Conservation (phyloP, 1,140 invertebrate genomes). For the Nephila pilipes region DNA sequence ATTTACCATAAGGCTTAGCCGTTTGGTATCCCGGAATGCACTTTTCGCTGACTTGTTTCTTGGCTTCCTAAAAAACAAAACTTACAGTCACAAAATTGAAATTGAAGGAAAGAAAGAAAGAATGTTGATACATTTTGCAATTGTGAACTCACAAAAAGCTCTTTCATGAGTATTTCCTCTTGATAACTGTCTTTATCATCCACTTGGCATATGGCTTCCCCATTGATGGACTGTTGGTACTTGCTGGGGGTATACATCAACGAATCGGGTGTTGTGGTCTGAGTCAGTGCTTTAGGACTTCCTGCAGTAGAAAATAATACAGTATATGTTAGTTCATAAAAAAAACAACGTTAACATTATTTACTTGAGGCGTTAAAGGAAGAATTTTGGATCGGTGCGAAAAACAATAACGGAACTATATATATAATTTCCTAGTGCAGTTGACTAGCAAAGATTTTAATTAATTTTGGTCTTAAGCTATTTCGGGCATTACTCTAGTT, state of each 20-base stretch:
- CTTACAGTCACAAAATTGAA: too few relatives aligned
- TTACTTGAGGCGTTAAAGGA: too few relatives aligned
- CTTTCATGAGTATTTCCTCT: slow-evolving; percentile 76
- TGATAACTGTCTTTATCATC: slow-evolving; percentile 72
- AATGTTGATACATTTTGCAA: background rate
- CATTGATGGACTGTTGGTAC: slow-evolving; percentile 77
- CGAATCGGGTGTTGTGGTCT: slow-evolving; percentile 62
- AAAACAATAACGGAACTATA: too few relatives aligned
- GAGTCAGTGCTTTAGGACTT: slow-evolving; percentile 49
- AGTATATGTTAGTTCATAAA: too few relatives aligned
- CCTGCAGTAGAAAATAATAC: background rate
- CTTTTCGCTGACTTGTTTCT: slow-evolving; percentile 64
- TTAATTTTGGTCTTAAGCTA: too few relatives aligned
- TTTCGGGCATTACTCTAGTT: too few relatives aligned
- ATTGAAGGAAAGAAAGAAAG: background rate
- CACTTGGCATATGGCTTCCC: slow-evolving; percentile 76
- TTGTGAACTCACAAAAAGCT: slow-evolving; percentile 53
- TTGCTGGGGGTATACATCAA: slow-evolving; percentile 77
- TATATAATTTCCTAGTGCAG: too few relatives aligned
- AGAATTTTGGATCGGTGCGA: too few relatives aligned
- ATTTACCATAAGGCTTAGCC: slow-evolving; percentile 60
- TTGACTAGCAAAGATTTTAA: too few relatives aligned
- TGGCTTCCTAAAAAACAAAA: slow-evolving; percentile 54
- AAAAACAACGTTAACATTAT: too few relatives aligned
- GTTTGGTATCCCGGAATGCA: slow-evolving; percentile 59